A percentile compares a stretch with the other conserved stretches of the same genome.
phyloP scores from a whole-genome alignment of 2,797 vertebrate species.

The Sebastes glaucus region DNA sequence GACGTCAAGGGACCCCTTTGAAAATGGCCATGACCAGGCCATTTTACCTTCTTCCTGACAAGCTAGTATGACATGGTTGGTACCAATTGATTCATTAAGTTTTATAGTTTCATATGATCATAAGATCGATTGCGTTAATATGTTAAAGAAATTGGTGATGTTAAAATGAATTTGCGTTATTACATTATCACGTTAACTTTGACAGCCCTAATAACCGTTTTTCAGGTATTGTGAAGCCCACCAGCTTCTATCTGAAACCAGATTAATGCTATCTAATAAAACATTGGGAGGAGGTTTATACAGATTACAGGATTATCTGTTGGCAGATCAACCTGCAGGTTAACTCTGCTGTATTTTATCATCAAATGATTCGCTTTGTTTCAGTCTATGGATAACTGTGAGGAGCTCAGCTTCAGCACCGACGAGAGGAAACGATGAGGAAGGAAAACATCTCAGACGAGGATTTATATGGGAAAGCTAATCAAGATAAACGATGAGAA shows the following conservation, averaged over 20 bases:
- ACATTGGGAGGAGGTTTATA: constrained; percentile 5
- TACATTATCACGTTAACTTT: no score
- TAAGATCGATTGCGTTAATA: no score
- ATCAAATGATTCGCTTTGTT: not conserved
- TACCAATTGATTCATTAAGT: no score
- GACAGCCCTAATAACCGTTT: no score
- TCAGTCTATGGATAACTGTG: not conserved
- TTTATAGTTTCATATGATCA: no score
- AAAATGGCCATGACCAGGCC: no score
- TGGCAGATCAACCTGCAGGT: constrained; percentile 13
- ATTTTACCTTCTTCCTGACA: no score
- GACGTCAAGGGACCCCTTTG: no score
- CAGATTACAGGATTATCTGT: constrained; percentile 55
- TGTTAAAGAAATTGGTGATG: no score
- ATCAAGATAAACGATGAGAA: not conserved
- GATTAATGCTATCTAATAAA: constrained; percentile 37
- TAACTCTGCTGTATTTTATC: not conserved
- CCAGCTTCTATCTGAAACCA: constrained; percentile 11
- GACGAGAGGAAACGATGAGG: not conserved
- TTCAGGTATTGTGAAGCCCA: not conserved
- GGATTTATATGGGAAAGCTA: not conserved
- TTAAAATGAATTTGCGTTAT: no score
- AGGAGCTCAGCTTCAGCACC: not conserved
- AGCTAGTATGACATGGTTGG: no score
- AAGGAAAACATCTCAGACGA: not conserved